Percentiles rank a stretch among this genome's conserved stretches.
Conservation (phyloP, 2,888 invertebrate species). For the Polydesmus complanatus region DNA sequence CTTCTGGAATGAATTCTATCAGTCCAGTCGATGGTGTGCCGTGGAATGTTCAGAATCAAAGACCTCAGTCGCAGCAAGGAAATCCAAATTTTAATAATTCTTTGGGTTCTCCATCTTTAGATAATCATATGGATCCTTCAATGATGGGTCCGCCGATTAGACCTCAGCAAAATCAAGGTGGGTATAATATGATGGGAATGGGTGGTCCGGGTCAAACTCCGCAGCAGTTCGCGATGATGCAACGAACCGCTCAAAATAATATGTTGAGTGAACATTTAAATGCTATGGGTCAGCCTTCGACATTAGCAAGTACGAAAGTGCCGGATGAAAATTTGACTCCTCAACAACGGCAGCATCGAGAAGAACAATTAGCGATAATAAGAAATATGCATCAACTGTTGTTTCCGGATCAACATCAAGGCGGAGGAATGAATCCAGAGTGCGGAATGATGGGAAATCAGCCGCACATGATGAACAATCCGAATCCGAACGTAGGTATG, state of each 20-base stretch:
- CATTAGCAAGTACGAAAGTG: slow-evolving; percentile 54
- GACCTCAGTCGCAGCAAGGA: not conserved
- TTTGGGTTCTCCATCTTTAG: not conserved
- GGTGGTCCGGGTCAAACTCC: slow-evolving; percentile 22
- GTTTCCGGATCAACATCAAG: slow-evolving; percentile 51
- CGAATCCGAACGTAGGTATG: not conserved
- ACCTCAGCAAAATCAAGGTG: not conserved
- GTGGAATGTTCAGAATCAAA: not conserved
- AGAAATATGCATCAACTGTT: slow-evolving; percentile 84
- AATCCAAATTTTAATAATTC: slow-evolving; percentile 1
- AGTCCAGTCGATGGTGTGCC: not conserved
- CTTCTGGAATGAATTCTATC: not conserved
- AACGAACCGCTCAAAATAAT: slow-evolving; percentile 17
- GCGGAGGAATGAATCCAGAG: slow-evolving; percentile 3
- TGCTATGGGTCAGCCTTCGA: slow-evolving; percentile 20
- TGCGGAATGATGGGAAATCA: slow-evolving; percentile 11
- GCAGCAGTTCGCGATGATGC: slow-evolving; percentile 16
- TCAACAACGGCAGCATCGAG: slow-evolving; percentile 84
- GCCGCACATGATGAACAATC: slow-evolving; percentile 10
- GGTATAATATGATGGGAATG: slow-evolving; percentile 18
- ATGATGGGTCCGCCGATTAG: slow-evolving; percentile 13
- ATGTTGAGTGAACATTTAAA: slow-evolving; percentile 21
- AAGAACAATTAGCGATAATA: slow-evolving; percentile 80
- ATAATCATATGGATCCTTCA: slow-evolving; percentile 10
- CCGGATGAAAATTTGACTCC: slow-evolving; percentile 93